Conservation (phyloP, 2,113 vertebrate genomes). For the Athene cunicularia region DNA sequence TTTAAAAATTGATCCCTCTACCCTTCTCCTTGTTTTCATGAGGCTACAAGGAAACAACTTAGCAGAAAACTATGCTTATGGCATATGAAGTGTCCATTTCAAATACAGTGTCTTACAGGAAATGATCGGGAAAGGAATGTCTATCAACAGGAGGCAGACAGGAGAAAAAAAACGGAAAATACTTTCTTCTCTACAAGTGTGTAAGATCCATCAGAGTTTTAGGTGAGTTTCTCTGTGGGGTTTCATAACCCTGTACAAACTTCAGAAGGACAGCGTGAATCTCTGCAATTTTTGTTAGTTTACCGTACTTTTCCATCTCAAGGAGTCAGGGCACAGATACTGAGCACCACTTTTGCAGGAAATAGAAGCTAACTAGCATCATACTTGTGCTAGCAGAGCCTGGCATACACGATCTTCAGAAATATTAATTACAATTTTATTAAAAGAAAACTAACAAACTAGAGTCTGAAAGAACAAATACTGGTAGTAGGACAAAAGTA, state of each 20-base stretch:
- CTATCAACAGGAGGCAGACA: background rate
- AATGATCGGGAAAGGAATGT: background rate
- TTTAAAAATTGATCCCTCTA: background rate
- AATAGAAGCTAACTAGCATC: background rate
- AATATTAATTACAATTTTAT: background rate
- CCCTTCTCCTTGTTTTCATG: background rate
- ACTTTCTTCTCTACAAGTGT: background rate
- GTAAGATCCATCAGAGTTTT: background rate
- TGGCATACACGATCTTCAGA: background rate
- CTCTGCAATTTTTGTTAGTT: background rate
- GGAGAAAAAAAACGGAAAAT: background rate
- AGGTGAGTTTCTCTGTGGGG: background rate
- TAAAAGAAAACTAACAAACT: background rate
- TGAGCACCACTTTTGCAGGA: background rate
- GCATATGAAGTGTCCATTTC: background rate
- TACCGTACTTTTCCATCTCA: background rate
- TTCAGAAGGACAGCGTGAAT: background rate
- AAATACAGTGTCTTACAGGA: background rate
- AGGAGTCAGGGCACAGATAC: background rate
- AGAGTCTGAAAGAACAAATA: background rate
- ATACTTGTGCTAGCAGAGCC: background rate
- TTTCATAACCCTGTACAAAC: background rate
- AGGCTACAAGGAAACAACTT: background rate
- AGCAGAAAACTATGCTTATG: background rate
- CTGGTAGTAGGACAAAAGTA: background rate